Evolutionary conservation across 2,888 invertebrate genomes (phyloP).

Genomic region (Synergus gifuensis): DNA sequence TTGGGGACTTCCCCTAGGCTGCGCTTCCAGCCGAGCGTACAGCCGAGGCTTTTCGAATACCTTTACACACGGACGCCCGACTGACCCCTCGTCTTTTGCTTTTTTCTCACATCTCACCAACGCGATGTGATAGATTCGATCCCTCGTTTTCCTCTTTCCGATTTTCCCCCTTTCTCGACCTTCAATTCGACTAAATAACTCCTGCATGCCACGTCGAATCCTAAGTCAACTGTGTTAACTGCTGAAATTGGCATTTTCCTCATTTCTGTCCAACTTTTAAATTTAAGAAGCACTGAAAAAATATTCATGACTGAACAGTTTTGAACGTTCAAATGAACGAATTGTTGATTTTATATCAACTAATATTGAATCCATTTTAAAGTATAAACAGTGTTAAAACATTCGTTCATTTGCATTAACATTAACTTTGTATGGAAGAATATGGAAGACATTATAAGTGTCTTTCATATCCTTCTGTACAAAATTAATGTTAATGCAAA

Average conservation of each 20-base stretch:
- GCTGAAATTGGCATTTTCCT: not conserved
- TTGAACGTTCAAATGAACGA: too few relatives aligned
- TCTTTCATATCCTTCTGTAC: too few relatives aligned
- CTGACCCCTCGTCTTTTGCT: conserved; percentile 64
- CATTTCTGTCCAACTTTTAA: not conserved
- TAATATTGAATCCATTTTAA: too few relatives aligned
- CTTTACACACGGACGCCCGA: conserved; percentile 74
- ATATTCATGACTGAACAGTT: too few relatives aligned
- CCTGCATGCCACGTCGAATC: conserved; percentile 46
- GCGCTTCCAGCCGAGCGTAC: conserved; percentile 54
- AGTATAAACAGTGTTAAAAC: too few relatives aligned
- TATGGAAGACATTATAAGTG: too few relatives aligned
- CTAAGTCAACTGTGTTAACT: conserved; percentile 56
- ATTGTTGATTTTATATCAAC: too few relatives aligned
- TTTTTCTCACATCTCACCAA: conserved; percentile 36
- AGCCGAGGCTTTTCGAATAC: conserved; percentile 68
- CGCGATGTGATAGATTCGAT: conserved; percentile 42
- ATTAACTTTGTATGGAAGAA: too few relatives aligned
- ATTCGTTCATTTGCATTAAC: too few relatives aligned
- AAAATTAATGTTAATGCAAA: too few relatives aligned
- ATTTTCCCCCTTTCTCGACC: conserved; percentile 47
- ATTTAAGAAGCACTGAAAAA: too few relatives aligned
- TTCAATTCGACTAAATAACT: conserved; percentile 59
- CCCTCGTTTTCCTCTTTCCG: conserved; percentile 42
- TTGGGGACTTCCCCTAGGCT: conserved; percentile 64